A percentile compares a stretch with the other conserved stretches of the same genome.
phyloP scores from a whole-genome alignment of 2,888 invertebrate species.

The Mesorhabditis spiculigera region DNA sequence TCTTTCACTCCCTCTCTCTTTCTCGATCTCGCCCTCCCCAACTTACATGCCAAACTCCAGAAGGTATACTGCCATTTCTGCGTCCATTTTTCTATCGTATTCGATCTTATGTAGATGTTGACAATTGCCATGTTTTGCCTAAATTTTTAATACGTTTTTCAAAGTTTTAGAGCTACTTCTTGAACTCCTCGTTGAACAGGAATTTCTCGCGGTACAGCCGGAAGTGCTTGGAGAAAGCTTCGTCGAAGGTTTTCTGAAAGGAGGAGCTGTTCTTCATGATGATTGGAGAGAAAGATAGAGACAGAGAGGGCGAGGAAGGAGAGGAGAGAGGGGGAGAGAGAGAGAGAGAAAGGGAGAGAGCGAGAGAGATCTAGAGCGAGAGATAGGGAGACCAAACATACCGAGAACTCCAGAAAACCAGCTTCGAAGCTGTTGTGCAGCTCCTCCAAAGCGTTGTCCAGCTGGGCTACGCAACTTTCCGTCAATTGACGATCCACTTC shows the following conservation, averaged over 20 bases:
- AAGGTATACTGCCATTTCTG: not conserved
- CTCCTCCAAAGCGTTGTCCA: no score
- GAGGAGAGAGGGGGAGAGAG: no score
- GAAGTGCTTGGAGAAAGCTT: not conserved
- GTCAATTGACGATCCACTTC: no score
- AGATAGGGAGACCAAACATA: no score
- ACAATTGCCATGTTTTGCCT: slow-evolving; percentile 2
- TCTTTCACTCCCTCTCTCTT: no score
- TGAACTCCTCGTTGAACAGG: not conserved
- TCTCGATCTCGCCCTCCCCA: not conserved
- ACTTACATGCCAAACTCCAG: not conserved
- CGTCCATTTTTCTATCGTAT: slow-evolving; percentile 1
- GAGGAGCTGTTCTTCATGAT: not conserved
- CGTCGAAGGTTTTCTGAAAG: not conserved
- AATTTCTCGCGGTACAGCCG: not conserved
- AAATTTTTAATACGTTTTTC: not conserved
- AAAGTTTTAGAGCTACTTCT: not conserved
- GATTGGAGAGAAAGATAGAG: no score
- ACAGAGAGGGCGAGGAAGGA: no score
- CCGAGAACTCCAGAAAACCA: no score
- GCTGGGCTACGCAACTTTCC: no score
- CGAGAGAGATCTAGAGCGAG: no score
- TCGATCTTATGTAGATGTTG: not conserved
- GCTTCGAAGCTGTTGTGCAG: no score
- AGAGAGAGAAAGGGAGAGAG: no score